phyloP scores from a whole-genome alignment of 2,113 vertebrate species.

The Silurus meridionalis region DNA sequence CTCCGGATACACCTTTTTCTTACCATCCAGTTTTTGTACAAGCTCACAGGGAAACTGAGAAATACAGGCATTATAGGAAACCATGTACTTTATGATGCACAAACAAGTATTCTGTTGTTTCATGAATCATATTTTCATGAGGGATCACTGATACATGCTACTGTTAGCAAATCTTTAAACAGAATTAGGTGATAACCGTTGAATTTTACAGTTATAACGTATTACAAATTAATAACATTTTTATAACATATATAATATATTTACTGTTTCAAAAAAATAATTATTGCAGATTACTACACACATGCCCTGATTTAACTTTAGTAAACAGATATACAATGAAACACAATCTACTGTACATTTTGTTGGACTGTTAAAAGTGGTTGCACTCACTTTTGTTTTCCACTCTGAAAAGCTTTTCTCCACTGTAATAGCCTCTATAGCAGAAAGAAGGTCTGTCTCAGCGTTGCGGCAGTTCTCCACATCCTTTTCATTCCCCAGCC shows the following conservation, averaged over 20 bases:
- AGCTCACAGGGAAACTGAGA: conserved; percentile 56
- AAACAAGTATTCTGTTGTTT: background rate
- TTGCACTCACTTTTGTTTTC: conserved; percentile 60
- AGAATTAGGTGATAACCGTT: background rate
- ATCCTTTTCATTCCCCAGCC: conserved; percentile 46
- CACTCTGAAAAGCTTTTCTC: conserved; percentile 60
- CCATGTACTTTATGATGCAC: background rate
- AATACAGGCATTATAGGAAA: background rate
- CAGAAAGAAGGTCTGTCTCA: conserved; percentile 30
- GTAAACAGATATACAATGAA: background rate
- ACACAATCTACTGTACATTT: background rate
- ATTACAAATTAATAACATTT: background rate
- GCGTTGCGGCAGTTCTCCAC: conserved; percentile 26
- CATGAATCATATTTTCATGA: background rate
- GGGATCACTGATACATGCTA: background rate
- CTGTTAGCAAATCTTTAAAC: background rate
- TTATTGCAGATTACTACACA: background rate
- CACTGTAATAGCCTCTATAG: conserved; percentile 28
- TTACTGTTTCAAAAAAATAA: background rate
- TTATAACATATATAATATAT: background rate
- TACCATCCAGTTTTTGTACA: conserved; percentile 50
- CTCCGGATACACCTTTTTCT: conserved; percentile 52
- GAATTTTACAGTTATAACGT: background rate
- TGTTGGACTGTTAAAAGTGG: background rate
- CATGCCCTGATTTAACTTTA: background rate